phyloP scores from a whole-genome alignment of 2,113 vertebrate species.

The Actenoides hombroni region DNA sequence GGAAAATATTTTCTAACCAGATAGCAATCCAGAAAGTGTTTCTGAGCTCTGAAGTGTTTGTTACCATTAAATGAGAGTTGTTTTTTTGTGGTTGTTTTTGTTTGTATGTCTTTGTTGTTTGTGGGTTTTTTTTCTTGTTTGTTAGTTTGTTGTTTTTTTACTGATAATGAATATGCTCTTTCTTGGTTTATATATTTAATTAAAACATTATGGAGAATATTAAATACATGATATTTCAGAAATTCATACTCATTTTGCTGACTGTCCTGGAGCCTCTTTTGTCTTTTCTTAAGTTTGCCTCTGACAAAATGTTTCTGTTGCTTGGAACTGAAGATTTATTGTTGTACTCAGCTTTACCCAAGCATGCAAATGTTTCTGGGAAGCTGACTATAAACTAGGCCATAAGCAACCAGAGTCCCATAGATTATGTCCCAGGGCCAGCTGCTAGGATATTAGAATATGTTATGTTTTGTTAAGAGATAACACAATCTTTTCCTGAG shows the following conservation, averaged over 20 bases:
- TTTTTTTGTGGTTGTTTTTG: too few species aligned
- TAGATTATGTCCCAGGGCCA: background rate
- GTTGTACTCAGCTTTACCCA: constrained; percentile 12
- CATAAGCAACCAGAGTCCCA: background rate
- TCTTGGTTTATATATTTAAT: constrained; percentile 1
- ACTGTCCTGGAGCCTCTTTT: background rate
- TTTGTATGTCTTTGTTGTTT: too few species aligned
- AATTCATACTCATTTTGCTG: background rate
- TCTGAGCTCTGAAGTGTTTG: background rate
- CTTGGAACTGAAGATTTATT: constrained; percentile 19
- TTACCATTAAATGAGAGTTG: background rate
- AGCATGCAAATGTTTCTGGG: constrained; percentile 18
- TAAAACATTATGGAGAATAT: background rate
- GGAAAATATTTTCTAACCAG: constrained; percentile 19
- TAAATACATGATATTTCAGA: background rate
- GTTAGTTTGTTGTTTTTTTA: too few species aligned
- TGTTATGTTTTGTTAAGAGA: background rate
- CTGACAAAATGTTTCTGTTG: constrained; percentile 26
- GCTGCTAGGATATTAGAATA: background rate
- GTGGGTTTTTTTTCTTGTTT: too few species aligned
- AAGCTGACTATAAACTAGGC: background rate
- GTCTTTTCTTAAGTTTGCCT: background rate
- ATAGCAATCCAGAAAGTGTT: background rate
- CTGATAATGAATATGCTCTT: background rate
- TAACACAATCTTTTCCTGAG: background rate